These are phyloP conservation scores for Triops cancriformis DNA, from an alignment of 1,140 invertebrate genomes.

Conservation along the genomic window DNA sequence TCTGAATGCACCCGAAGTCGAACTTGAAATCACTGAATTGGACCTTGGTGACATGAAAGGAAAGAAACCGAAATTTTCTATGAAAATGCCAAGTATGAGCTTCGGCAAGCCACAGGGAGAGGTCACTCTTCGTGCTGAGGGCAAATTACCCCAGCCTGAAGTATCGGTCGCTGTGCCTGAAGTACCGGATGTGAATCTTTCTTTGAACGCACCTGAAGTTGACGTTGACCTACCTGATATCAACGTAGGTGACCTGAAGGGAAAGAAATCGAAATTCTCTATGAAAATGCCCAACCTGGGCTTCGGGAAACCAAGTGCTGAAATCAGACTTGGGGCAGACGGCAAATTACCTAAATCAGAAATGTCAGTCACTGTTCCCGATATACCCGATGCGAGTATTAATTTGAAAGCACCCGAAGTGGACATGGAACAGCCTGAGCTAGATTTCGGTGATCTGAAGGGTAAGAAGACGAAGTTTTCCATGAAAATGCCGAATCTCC, in stretches of 20 bases:
- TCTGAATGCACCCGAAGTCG: neutral
- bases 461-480: too few species aligned
- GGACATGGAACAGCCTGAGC: neutral
- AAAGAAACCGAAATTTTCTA: constrained; percentile 14
- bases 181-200: neutral
- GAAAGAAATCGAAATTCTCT: neutral
- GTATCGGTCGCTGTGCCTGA: neutral
- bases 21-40: neutral
- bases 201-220: neutral
- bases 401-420: neutral
- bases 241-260: neutral
- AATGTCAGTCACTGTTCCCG: neutral
- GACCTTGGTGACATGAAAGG: neutral
- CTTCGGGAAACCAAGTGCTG: neutral
- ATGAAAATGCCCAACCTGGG: neutral
- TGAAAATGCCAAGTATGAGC: constrained; percentile 9
- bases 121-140: neutral
- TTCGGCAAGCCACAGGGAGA: neutral
- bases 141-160: neutral
- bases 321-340: neutral
- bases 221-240: neutral
- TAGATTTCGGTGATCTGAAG: neutral
- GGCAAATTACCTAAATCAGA: neutral
- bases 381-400: neutral
- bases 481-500: neutral